Conservation (phyloP, 1,140 invertebrate species). For the Papilio polyxenes region DNA sequence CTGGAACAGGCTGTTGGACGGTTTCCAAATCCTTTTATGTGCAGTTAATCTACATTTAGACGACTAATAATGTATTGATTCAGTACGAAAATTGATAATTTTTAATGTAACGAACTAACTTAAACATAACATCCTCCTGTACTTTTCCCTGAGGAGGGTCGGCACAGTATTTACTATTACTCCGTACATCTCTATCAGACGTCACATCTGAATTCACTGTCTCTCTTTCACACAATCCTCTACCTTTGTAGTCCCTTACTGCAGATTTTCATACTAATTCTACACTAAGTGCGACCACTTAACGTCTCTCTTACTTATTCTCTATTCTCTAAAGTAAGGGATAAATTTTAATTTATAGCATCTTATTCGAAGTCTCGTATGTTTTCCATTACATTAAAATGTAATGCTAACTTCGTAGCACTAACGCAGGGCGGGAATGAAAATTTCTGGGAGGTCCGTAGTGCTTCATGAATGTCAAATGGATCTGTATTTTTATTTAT, state of each 20-base stretch:
- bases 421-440: not conserved
- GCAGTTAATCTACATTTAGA: slow-evolving; percentile 13
- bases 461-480: not conserved
- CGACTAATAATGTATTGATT: slow-evolving; percentile 7
- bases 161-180: not conserved
- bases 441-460: not conserved
- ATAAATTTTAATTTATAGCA: no score
- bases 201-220: no score
- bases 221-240: not conserved
- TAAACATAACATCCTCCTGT: not conserved
- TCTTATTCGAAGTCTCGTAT: no score
- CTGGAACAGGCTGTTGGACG: not conserved
- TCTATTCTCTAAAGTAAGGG: no score
- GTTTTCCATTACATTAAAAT: not conserved
- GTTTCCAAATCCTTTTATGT: slow-evolving; percentile 24
- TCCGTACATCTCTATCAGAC: not conserved
- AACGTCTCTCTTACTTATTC: not conserved
- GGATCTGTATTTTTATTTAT: slow-evolving; percentile 17
- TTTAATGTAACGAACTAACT: not conserved
- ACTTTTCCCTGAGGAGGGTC: no score
- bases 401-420: not conserved
- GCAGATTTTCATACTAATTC: no score
- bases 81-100: not conserved
- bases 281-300: not conserved
- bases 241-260: no score